Evolutionary conservation across 2,113 vertebrate genomes (phyloP).

Genomic region (Aphyosemion australe): DNA sequence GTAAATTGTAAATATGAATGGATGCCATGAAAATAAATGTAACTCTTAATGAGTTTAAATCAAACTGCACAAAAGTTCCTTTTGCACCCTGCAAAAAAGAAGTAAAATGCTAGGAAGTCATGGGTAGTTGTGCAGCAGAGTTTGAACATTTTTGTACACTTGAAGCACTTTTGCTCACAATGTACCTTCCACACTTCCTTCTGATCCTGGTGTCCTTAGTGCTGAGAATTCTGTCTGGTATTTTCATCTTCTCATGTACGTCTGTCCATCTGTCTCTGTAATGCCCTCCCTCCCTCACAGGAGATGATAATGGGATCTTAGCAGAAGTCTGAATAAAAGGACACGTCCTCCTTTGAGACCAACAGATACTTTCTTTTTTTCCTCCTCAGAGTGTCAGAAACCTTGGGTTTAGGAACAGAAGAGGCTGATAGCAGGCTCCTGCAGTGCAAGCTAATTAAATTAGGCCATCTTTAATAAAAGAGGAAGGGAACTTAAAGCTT

Average conservation of each 20-base stretch:
- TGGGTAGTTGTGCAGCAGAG: too few species aligned
- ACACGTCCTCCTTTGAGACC: constrained; percentile 81
- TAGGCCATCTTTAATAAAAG: constrained; percentile 81
- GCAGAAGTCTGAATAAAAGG: constrained; percentile 81
- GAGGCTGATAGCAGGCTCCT: constrained; percentile 67
- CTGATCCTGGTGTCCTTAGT: constrained; percentile 28
- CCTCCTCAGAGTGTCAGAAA: constrained; percentile 76
- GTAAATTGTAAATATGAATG: too few species aligned
- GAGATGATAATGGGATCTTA: constrained; percentile 78
- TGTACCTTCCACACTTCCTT: constrained; percentile 7
- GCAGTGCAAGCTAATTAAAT: constrained; percentile 81
- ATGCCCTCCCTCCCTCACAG: constrained; percentile 52
- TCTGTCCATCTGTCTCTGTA: constrained; percentile 63
- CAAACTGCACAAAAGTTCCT: too few species aligned
- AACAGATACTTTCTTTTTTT: constrained; percentile 66
- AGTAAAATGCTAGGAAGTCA: not conserved
- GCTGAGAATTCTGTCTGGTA: constrained; percentile 34
- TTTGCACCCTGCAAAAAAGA: not conserved
- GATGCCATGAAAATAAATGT: too few species aligned
- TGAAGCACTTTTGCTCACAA: not conserved
- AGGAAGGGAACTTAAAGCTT: constrained; percentile 76
- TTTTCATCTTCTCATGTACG: constrained; percentile 39
- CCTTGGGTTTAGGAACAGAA: constrained; percentile 72
- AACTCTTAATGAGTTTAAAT: too few species aligned
- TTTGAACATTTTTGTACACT: not conserved